Conservation (phyloP, 2,888 invertebrate species). For the Acanthosepion pharaonis region DNA sequence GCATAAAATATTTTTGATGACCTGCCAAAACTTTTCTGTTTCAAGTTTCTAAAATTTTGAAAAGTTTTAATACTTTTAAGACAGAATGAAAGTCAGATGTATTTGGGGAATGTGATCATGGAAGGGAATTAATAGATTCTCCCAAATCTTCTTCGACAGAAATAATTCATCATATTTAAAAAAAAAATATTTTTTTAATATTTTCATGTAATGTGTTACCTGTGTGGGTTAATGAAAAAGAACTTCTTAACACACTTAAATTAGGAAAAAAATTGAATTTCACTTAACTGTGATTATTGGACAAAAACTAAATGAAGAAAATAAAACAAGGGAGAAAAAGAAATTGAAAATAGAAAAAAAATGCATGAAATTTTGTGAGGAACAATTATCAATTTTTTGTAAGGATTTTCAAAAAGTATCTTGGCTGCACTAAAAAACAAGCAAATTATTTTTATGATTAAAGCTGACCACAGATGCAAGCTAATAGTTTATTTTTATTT, state of each 20-base stretch:
- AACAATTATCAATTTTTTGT: background rate
- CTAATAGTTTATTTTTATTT: background rate
- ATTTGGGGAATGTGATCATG: background rate
- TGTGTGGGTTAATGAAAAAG: background rate
- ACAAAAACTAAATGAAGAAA: background rate
- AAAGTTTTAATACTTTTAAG: background rate
- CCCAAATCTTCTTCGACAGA: background rate
- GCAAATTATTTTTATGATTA: constrained; percentile 33
- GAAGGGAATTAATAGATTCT: background rate
- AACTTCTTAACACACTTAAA: background rate
- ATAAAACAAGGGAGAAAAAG: background rate
- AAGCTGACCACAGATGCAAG: constrained; percentile 33
- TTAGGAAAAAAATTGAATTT: background rate
- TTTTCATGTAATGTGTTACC: background rate
- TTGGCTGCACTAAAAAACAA: background rate
- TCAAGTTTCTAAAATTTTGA: background rate
- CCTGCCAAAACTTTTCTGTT: background rate
- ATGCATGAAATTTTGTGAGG: background rate
- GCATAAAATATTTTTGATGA: too few species aligned
- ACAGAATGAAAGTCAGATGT: background rate
- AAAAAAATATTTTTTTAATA: background rate
- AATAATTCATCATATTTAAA: background rate
- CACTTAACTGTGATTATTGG: background rate
- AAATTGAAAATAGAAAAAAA: background rate
- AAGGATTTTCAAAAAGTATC: background rate